Base-by-base conservation (phyloP, 1,140 invertebrate species). In the Steinernema khuongi region DNA sequence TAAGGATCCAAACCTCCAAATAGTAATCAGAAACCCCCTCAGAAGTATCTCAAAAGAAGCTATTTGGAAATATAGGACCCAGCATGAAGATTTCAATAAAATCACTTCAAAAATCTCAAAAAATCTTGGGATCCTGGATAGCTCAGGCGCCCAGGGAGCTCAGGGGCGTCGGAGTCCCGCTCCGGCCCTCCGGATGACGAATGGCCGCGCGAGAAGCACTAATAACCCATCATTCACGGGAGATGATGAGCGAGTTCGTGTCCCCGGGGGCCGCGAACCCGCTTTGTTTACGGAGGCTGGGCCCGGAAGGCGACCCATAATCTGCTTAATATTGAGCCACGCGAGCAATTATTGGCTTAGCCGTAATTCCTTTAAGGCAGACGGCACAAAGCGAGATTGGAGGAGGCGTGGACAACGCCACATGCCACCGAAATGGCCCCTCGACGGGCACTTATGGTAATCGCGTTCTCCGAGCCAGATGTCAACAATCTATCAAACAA, bases 251-350 rank as follows among this genome's bases (percentile, higher is more conserved):
- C 26, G 50, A 22, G 50, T 60, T 7, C 36, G 4, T 14, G 11
- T 60, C 50, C 50, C 50, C 22, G 2, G 50, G 26, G 50, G 50
- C 4, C 19, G 50, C 26, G 50, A 60, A 60, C 26, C 50, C 50
- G 50, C 50, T 60, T 60, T 60, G 50, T 60, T 60, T 60, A 60
- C 50, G 50, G 50, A 60, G 50, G 7, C n/a, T n/a, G 50, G 50
- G 2, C 14, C 11, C 11, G 11, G 50, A 26, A 60, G 11, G 50
- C 11, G 50, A 26, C 50, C 50, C 14, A 60, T 60, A 60, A 60
- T 60, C 50, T 11, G 4, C 50, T 60, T 60, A 60, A 60, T 60
- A 60, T 60, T 60, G 50, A 60, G 50, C 50, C 50, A 11, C 50
- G 11, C 50, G 50, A 60, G 11, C 50, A 60, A 60, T 60, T 60